Evolutionary conservation across 2,888 invertebrate genomes (phyloP).

Genomic region (Melipona bicolor): DNA sequence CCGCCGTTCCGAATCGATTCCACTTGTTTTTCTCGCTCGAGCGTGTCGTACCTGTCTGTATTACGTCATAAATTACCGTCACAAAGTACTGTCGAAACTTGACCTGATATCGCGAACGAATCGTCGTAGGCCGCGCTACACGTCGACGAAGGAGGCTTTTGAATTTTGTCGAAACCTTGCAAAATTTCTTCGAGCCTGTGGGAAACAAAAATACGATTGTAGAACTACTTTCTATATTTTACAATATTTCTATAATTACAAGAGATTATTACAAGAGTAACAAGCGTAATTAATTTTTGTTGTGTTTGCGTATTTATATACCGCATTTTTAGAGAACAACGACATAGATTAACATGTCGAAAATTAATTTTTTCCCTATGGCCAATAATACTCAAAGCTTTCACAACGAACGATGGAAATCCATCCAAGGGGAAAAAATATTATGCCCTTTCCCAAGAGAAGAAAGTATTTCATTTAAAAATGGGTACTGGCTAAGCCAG

Average conservation of each 20-base stretch:
- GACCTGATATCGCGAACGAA: slow-evolving; percentile 10
- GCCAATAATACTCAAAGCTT: slow-evolving; percentile 13
- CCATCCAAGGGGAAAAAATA: too few relatives aligned
- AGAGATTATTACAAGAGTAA: too few relatives aligned
- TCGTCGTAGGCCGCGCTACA: background rate
- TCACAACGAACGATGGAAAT: slow-evolving; percentile 22
- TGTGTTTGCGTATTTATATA: too few relatives aligned
- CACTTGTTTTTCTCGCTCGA: slow-evolving; percentile 51
- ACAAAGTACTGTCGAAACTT: slow-evolving; percentile 14
- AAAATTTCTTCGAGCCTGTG: too few relatives aligned
- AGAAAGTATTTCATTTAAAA: too few relatives aligned
- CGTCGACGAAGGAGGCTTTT: background rate
- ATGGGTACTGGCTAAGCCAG: background rate
- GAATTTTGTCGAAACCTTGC: too few relatives aligned
- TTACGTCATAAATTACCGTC: slow-evolving; percentile 58
- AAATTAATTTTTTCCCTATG: slow-evolving; percentile 1
- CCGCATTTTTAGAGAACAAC: too few relatives aligned
- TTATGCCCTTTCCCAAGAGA: background rate
- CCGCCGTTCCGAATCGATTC: slow-evolving; percentile 49
- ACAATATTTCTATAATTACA: too few relatives aligned
- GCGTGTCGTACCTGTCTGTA: slow-evolving; percentile 25
- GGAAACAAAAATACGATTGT: too few relatives aligned
- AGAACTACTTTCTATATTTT: too few relatives aligned
- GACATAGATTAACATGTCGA: slow-evolving; percentile 18
- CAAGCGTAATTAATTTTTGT: too few relatives aligned